phyloP scores from a whole-genome alignment of 2,113 vertebrate genomes.

The Echinops telfairi region DNA sequence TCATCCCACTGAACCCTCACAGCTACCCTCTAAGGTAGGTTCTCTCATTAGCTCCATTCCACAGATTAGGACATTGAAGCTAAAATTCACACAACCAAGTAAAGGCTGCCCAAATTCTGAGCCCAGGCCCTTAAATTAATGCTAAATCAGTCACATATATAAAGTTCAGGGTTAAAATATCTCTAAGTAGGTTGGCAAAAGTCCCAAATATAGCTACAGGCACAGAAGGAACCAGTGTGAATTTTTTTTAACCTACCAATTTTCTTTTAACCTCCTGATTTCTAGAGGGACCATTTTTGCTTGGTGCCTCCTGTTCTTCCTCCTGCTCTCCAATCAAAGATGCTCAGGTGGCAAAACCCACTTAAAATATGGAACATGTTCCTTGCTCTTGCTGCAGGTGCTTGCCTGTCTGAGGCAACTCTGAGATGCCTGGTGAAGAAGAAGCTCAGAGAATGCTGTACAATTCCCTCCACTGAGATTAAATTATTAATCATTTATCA shows the following conservation, averaged over 20 bases:
- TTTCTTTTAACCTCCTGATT: slow-evolving; percentile 71
- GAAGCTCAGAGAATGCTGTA: slow-evolving; percentile 33
- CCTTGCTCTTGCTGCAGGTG: slow-evolving; percentile 66
- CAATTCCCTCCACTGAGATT: slow-evolving; percentile 80
- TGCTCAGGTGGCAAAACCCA: slow-evolving; percentile 67
- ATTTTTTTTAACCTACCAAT: slow-evolving; percentile 60
- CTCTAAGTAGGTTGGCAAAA: slow-evolving; percentile 80
- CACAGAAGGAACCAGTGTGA: slow-evolving; percentile 69
- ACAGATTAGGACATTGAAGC: not conserved
- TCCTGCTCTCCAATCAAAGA: slow-evolving; percentile 68
- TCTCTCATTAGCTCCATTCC: slow-evolving; percentile 20
- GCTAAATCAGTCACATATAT: slow-evolving; percentile 59
- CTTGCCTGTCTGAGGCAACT: slow-evolving; percentile 43
- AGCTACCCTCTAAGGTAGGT: not conserved
- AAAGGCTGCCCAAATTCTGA: slow-evolving; percentile 48
- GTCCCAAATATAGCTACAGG: slow-evolving; percentile 61
- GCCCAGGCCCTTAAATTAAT: slow-evolving; percentile 50
- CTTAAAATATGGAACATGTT: slow-evolving; percentile 57
- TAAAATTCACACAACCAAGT: not conserved
- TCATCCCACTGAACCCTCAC: not conserved
- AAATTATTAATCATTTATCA: slow-evolving; percentile 83
- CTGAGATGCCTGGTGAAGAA: slow-evolving; percentile 21
- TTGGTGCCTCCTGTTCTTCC: slow-evolving; percentile 40
- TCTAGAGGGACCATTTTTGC: slow-evolving; percentile 63
- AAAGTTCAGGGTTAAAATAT: slow-evolving; percentile 72